A percentile compares a stretch with the other conserved stretches of the same genome.
Conservation (phyloP, 1,140 invertebrate genomes). For the Aradophagus sp. region DNA sequence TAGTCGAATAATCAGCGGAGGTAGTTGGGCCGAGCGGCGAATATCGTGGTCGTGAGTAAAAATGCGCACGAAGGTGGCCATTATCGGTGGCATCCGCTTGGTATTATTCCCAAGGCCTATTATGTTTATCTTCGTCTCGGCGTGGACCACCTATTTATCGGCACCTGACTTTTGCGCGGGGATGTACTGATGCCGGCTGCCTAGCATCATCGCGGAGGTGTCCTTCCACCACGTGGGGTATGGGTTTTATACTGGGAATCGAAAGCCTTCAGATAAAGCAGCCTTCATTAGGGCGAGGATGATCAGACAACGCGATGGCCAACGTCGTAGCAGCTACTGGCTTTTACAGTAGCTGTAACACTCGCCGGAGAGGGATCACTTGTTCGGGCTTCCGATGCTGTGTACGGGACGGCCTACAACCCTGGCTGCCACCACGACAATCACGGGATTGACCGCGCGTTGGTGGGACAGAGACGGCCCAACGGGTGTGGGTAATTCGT, state of each 20-base stretch:
- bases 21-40: conserved; percentile 35
- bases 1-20: conserved; percentile 40
- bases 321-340: conserved; percentile 60
- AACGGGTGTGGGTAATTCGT: conserved; percentile 59
- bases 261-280: conserved; percentile 75
- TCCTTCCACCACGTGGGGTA: conserved; percentile 71
- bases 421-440: conserved; percentile 55
- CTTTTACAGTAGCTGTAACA: conserved; percentile 57
- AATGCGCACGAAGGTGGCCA: conserved; percentile 51
- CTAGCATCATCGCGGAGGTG: conserved; percentile 73
- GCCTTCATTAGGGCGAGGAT: conserved; percentile 75
- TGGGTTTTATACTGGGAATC: conserved; percentile 75
- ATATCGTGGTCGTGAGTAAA: conserved; percentile 51
- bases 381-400: conserved; percentile 57
- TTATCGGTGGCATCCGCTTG: conserved; percentile 49
- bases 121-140: conserved; percentile 53
- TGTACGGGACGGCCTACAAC: conserved; percentile 57
- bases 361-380: conserved; percentile 53
- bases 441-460: conserved; percentile 59
- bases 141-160: conserved; percentile 59
- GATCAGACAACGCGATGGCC: conserved; percentile 75
- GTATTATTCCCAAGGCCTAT: conserved; percentile 50
- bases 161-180: conserved; percentile 68
- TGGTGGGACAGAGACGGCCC: conserved; percentile 38
- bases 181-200: conserved; percentile 68